Evolutionary conservation across 2,113 vertebrate species (phyloP), one percentile per base, ranked within the genome.

Genomic region (Dunckerocampus dactyliophorus): DNA sequence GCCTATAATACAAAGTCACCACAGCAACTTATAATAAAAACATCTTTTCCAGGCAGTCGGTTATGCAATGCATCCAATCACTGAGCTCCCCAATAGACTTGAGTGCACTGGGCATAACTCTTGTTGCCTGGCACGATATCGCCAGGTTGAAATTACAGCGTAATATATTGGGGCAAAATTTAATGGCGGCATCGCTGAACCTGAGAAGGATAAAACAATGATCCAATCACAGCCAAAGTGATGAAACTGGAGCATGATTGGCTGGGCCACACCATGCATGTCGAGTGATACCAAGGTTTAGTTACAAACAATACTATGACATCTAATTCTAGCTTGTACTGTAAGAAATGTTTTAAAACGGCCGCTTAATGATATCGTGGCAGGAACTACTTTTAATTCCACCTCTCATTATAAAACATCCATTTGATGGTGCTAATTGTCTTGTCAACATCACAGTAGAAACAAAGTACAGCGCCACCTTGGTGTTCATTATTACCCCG

Each of bases 131-230:
- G n/a, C 22, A 60, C 34, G 34, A 48, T 34, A 49, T 34, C 20
- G 55, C 28, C 16, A 10, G 4, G 57, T 51, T 50, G 12, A 52
- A 16, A 34, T 53, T 43, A 57, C 1, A 34, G 13, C 22, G 10
- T 42, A 15, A 60, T 21, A 51, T n/a, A 42, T 45, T 52, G 16
- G 43, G 11, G 37, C 21, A 43, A 22, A 62, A 57, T 9, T n/a
- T 42, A 64, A 47, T 22, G 28, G 31, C 34, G 22, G 58, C n/a
- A 34, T 47, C 45, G 58, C 42, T 74, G 31, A 74, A 58, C 45
- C 70, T 42, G 15, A 67, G 47, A 47, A 20, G 22, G 52, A 74
- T 62, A 65, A 62, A 62, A 65, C 66, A 62, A 59, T 21, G 42
- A 68, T 46, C 49, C 39, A 34, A 34, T 5, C 5, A 8, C 31